phyloP scores from a whole-genome alignment of 2,888 invertebrate species.

The Microdon myrmicae region DNA sequence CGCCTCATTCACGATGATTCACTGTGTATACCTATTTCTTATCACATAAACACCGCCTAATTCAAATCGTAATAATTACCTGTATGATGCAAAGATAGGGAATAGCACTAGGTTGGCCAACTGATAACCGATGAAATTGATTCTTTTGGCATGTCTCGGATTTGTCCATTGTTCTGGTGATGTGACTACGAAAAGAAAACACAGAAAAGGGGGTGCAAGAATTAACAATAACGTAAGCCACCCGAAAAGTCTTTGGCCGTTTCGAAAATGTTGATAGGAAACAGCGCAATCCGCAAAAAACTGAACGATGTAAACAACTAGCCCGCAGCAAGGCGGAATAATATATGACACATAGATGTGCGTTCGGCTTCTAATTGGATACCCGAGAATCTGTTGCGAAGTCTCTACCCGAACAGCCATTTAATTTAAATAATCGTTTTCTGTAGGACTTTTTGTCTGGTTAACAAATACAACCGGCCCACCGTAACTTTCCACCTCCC shows the following conservation, averaged over 20 bases:
- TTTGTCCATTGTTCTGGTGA: slow-evolving; percentile 70
- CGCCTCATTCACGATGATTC: too few species aligned
- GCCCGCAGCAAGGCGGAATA: slow-evolving; percentile 71
- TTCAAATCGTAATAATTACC: too few species aligned
- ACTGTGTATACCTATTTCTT: too few species aligned
- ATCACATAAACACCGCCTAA: too few species aligned
- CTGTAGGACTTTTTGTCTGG: too few species aligned
- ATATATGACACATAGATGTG: slow-evolving; percentile 66
- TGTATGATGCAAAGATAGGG: slow-evolving; percentile 72
- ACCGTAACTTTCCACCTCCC: too few species aligned
- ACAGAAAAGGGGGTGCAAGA: slow-evolving; percentile 71
- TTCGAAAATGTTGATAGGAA: slow-evolving; percentile 73
- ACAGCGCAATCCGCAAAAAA: slow-evolving; percentile 76
- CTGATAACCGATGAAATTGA: slow-evolving; percentile 54
- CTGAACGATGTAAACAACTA: slow-evolving; percentile 74
- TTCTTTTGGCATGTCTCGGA: slow-evolving; percentile 63
- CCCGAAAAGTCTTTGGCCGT: slow-evolving; percentile 70
- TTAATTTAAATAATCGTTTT: neutral
- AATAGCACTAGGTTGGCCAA: slow-evolving; percentile 58
- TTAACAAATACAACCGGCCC: too few species aligned
- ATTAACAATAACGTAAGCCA: slow-evolving; percentile 68
- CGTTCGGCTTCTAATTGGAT: slow-evolving; percentile 62
- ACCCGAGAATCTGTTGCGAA: slow-evolving; percentile 62
- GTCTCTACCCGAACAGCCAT: slow-evolving; percentile 59
- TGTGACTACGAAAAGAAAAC: slow-evolving; percentile 71